Conservation (phyloP, 1,140 invertebrate species). For the Drosophila ogumai region DNA sequence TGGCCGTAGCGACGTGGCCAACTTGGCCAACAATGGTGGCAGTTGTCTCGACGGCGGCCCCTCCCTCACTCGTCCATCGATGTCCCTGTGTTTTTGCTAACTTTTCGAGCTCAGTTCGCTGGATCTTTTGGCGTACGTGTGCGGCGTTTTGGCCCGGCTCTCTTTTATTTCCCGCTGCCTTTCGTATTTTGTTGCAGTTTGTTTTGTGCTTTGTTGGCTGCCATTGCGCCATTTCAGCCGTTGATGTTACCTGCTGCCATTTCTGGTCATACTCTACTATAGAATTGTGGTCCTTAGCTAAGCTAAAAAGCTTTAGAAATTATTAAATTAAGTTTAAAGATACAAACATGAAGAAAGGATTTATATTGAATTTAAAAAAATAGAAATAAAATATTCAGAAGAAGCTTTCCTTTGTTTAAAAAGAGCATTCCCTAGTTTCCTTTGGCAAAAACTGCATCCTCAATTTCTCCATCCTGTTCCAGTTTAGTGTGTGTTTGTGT, state of each 20-base stretch:
- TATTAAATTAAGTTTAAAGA: neutral
- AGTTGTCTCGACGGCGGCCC: constrained; percentile 10
- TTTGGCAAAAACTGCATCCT: neutral
- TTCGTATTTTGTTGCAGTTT: constrained; percentile 56
- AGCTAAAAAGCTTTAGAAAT: neutral
- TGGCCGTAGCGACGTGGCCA: constrained; percentile 40
- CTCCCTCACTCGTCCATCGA: neutral
- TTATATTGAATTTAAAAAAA: neutral
- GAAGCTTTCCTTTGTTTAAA: neutral
- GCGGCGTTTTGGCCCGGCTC: constrained; percentile 17
- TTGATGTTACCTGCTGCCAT: constrained; percentile 48
- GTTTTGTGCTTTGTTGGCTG: constrained; percentile 58
- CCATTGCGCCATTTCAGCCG: constrained; percentile 54
- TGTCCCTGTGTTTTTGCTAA: constrained; percentile 37
- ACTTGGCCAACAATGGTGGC: constrained; percentile 47
- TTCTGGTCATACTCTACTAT: constrained; percentile 9
- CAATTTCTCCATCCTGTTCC: constrained; percentile 6
- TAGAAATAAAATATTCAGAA: neutral
- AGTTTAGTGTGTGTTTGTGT: constrained; percentile 36
- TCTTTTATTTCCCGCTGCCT: constrained; percentile 38
- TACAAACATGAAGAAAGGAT: neutral
- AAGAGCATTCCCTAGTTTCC: constrained; percentile 1
- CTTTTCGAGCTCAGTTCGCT: constrained; percentile 49
- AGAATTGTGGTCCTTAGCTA: neutral
- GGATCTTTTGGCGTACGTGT: constrained; percentile 47